phyloP scores from a whole-genome alignment of 1,140 invertebrate species.

The Drosophila sturtevanti region DNA sequence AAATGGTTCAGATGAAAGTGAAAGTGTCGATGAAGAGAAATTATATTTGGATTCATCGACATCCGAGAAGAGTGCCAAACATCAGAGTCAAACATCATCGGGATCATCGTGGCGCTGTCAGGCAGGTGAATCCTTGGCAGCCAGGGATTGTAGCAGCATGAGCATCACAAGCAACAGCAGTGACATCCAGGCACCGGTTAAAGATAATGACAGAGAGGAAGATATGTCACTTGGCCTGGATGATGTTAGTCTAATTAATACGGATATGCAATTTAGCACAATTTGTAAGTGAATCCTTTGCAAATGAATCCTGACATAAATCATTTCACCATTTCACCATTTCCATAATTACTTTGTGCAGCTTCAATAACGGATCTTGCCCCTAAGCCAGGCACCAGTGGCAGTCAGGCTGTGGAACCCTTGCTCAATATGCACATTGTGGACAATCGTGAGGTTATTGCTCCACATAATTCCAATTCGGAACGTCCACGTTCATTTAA shows the following conservation, averaged over 20 bases:
- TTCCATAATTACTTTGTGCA: not conserved
- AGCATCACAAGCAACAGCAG: conserved; percentile 85
- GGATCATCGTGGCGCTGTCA: conserved; percentile 84
- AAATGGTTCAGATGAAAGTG: conserved; percentile 68
- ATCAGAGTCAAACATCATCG: conserved; percentile 83
- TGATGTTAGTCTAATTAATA: conserved; percentile 66
- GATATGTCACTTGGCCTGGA: conserved; percentile 67
- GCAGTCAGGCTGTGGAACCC: conserved; percentile 31
- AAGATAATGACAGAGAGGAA: conserved; percentile 38
- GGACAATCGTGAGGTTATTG: conserved; percentile 55
- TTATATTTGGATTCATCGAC: conserved; percentile 77
- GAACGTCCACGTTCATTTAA: conserved; percentile 84
- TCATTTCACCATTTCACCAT: not conserved
- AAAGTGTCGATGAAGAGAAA: conserved; percentile 81
- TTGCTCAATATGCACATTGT: conserved; percentile 68
- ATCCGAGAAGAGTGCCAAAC: conserved; percentile 76
- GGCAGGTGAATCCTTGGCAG: conserved; percentile 87
- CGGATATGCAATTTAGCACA: conserved; percentile 74
- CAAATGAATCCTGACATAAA: no score
- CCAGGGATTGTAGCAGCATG: conserved; percentile 84
- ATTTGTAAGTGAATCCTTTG: conserved; percentile 65
- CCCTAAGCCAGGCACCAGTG: conserved; percentile 26
- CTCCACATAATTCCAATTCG: not conserved
- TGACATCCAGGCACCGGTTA: conserved; percentile 71
- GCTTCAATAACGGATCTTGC: conserved; percentile 71